Evolutionary conservation across 2,113 vertebrate species (phyloP), one percentile per base, ranked within the genome.

Genomic region (Pardalotus punctatus): DNA sequence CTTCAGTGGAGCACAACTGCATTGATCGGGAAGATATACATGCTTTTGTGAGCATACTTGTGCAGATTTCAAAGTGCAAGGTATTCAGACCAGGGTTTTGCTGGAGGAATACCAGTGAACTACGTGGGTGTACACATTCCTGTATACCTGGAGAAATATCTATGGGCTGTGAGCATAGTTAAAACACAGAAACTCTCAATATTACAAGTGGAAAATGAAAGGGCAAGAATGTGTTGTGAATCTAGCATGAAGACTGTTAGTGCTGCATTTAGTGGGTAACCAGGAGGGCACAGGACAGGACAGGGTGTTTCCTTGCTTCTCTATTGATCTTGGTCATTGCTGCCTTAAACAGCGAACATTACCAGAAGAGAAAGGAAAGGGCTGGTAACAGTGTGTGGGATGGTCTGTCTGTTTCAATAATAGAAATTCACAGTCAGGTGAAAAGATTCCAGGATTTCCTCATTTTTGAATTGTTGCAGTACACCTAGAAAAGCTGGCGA

Each of bases 1-100:
- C 33, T 94, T 96, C 27, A 60, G 35, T 70, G 93, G 48, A 92
- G 65, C 53, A 65, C 40, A 74, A 86, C 42, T 72, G 50, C 72
- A 86, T 48, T 88, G 90, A 88, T 90, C 90, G 88, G n/a, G 72
- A 81, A 96, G 94, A 93, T 91, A 92, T 7, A 43, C 60, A 64
- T 90, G 40, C 22, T 78, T 95, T 40, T 81, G 91, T 88, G 29
- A 81, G 51, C 80, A 42, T 94, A 91, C 23, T 35, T 95, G 56
- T 62, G 80, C 43, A 64, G 80, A 74, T 94, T 97, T 94, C 86
- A 77, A 93, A 96, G 93, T 31, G 43, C 47, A 92, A 86, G 29
- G 19, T 74, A 64, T 92, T 93, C 73, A 92, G 29, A 93, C n/a
- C n/a, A 48, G 38, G 47, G 60, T 56, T 94, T 94, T 88, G 35